Conservation (phyloP, 1,140 invertebrate species). For the Pseudomyrmex sp. region DNA sequence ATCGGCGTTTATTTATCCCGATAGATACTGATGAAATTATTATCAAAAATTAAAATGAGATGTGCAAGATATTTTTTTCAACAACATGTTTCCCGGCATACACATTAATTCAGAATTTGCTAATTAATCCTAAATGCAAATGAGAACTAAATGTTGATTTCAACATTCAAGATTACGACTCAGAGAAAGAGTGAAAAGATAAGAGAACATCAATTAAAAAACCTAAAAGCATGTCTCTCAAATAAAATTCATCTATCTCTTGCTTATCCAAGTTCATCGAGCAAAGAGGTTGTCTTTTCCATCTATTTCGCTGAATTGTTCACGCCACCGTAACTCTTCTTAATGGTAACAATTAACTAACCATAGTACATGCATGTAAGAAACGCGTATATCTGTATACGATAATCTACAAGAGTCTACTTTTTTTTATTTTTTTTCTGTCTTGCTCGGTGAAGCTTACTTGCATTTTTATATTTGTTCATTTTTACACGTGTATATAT, state of each 20-base stretch:
- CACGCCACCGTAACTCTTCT: neutral
- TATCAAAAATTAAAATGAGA: neutral
- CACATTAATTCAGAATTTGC: neutral
- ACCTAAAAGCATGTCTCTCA: neutral
- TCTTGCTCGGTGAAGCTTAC: neutral
- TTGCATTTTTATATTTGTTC: neutral
- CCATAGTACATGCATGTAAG: neutral
- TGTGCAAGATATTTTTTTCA: no score
- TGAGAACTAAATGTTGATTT: neutral
- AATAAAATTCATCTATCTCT: constrained; percentile 3
- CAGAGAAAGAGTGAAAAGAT: neutral
- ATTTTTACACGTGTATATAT: neutral
- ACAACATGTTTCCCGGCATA: no score
- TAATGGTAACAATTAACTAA: constrained; percentile 6
- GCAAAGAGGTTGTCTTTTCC: neutral
- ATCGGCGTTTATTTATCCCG: neutral
- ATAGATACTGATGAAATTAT: neutral
- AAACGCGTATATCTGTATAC: neutral
- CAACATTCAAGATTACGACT: neutral
- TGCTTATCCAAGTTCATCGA: constrained; percentile 11
- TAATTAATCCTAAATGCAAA: neutral
- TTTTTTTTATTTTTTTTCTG: neutral
- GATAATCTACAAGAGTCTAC: neutral
- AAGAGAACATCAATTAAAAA: neutral
- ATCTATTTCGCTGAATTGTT: neutral